Base-by-base conservation (phyloP, 1,140 invertebrate genomes). In the Coptotermes formosanus region DNA sequence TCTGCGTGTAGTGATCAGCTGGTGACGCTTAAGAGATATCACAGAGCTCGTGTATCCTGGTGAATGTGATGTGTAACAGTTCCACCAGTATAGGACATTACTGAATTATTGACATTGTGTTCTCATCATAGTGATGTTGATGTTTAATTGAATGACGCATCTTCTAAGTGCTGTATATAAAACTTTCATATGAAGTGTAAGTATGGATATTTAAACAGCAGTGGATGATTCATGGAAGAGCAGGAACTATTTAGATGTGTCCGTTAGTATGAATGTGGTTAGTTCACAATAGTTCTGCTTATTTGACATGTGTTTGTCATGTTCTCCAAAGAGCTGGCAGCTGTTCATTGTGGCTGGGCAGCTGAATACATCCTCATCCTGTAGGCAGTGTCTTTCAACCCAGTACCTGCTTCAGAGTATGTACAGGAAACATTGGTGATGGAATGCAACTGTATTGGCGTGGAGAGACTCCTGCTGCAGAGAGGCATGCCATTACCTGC, bases 111-210 rank as follows among this genome's bases (percentile, higher is more conserved):
- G 52, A 55, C 52, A 19, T 55, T 55, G 52, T 55, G 52, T 55
- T 55, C 19, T 12, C 52, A 55, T 55, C 19, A 55, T 55, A 55
- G 52, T 19, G 25, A 25, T n/a, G 0, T 75, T n/a, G 6, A 25
- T 30, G 64, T n/a, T n/a, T 75, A 75, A 25, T n/a, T 30, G 25
- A 25, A 75, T 75, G n/a, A 25, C 64, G 30, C 52, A 9, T 12
- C 19, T 55, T 19, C 52, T 55, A 21, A 19, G 19, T 55, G 19
- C 52, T 21, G 14, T 55, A 55, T 21, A 19, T 75, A 75, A 25
- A 75, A 75, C 64, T 75, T 25, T 75, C 64, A 75, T 30, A 75
- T 30, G 64, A 75, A 75, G 64, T 75, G 64, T 75, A 75, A 75
- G 64, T 75, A 75, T 75, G 64, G 64, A n/a, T 75, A 25, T 75